phyloP scores from a whole-genome alignment of 2,888 invertebrate genomes.

The Cheilosia pagana region DNA sequence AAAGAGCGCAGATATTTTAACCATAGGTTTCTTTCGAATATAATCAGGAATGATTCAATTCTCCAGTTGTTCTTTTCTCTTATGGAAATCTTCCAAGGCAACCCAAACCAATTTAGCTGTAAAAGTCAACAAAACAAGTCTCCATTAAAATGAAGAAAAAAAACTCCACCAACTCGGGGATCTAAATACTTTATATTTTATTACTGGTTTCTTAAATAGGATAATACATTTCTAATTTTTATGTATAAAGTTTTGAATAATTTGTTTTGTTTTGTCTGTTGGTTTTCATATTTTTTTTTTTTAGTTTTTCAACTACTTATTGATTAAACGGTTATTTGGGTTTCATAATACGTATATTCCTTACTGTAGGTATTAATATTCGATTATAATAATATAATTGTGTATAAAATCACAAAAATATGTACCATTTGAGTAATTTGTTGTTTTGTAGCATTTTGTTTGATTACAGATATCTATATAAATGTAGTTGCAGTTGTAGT shows the following conservation, averaged over 20 bases:
- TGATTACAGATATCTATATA: conserved; percentile 53
- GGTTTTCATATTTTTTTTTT: conserved; percentile 16
- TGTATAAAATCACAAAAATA: conserved; percentile 75
- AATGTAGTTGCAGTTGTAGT: conserved; percentile 49
- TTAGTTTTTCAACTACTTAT: conserved; percentile 40
- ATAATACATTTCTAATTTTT: conserved; percentile 63
- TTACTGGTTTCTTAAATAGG: conserved; percentile 66
- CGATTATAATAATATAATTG: conserved; percentile 68
- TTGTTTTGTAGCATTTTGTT: conserved; percentile 59
- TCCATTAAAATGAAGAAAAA: background rate
- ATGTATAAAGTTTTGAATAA: conserved; percentile 69
- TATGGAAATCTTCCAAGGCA: too few species aligned
- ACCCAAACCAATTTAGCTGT: too few species aligned
- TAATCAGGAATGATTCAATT: too few species aligned
- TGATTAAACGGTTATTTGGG: conserved; percentile 51
- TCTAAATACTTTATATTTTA: conserved; percentile 63
- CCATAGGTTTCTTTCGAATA: too few species aligned
- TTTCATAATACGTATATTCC: conserved; percentile 52
- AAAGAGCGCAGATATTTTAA: too few species aligned
- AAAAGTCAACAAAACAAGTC: background rate
- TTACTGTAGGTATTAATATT: conserved; percentile 55
- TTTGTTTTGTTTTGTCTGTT: conserved; percentile 25
- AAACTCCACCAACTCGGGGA: conserved; percentile 15
- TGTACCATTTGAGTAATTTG: conserved; percentile 69
- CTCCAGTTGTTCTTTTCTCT: too few species aligned